A percentile compares a stretch with the other conserved stretches of the same genome.
These are phyloP conservation scores for Cantharis rustica DNA, from an alignment of 2,888 invertebrate genomes.

Conservation along the genomic window DNA sequence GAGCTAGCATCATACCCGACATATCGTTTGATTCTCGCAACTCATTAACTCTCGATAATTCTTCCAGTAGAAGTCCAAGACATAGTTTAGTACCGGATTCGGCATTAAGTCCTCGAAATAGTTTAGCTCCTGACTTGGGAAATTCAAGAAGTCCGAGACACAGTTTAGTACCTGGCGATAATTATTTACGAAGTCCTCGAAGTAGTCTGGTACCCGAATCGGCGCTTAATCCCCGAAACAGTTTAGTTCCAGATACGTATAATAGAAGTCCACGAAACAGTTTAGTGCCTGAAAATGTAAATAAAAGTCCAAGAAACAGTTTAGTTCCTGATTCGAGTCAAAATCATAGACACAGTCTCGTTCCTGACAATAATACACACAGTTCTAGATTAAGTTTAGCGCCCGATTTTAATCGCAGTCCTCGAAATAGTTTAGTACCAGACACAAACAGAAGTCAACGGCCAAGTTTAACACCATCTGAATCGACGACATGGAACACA, in stretches of 20 bases:
- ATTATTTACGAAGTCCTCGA: slow-evolving; percentile 63
- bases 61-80: slow-evolving; percentile 60
- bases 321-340: slow-evolving; percentile 47
- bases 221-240: slow-evolving; percentile 64
- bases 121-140: slow-evolving; percentile 64
- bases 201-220: slow-evolving; percentile 64
- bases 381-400: slow-evolving; percentile 53
- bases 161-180: slow-evolving; percentile 65
- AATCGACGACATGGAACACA: slow-evolving; percentile 64
- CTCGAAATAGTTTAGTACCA: slow-evolving; percentile 61
- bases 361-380: slow-evolving; percentile 60
- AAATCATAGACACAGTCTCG: slow-evolving; percentile 67
- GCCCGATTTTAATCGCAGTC: slow-evolving; percentile 57
- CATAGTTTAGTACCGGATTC: slow-evolving; percentile 65
- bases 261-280: slow-evolving; percentile 66
- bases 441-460: slow-evolving; percentile 56
- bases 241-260: slow-evolving; percentile 61
- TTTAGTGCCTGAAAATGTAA: slow-evolving; percentile 59
- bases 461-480: slow-evolving; percentile 65
- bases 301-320: slow-evolving; percentile 63
- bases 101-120: slow-evolving; percentile 61
- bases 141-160: slow-evolving; percentile 57
- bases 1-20: slow-evolving; percentile 54
- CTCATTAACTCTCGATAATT: slow-evolving; percentile 55
- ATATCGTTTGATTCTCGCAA: slow-evolving; percentile 55